phyloP scores from a whole-genome alignment of 2,888 invertebrate genomes.

The Ganaspis brasiliensis region DNA sequence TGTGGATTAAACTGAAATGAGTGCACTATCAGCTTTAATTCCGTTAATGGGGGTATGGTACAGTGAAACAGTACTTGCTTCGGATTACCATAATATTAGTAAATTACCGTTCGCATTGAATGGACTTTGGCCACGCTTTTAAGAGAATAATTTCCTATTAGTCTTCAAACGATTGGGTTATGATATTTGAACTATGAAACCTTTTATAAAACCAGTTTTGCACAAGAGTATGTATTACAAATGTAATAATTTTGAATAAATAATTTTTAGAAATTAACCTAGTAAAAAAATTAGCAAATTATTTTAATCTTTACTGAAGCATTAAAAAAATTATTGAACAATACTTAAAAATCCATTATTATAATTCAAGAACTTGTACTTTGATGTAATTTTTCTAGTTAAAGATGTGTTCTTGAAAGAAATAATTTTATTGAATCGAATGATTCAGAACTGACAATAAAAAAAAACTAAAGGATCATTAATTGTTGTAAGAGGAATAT shows the following conservation, averaged over 20 bases:
- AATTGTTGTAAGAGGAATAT: too few relatives aligned
- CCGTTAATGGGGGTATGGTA: conserved; percentile 1
- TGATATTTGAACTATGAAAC: conserved; percentile 36
- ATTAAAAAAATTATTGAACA: too few relatives aligned
- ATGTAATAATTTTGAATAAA: background rate
- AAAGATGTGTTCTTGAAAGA: too few relatives aligned
- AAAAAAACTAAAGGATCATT: too few relatives aligned
- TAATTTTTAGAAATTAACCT: too few relatives aligned
- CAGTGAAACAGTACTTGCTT: conserved; percentile 22
- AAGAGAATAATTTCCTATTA: conserved; percentile 23
- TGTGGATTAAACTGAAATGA: conserved; percentile 7
- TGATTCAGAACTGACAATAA: too few relatives aligned
- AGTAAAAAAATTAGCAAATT: too few relatives aligned
- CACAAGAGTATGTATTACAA: background rate
- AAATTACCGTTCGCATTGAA: conserved; percentile 26
- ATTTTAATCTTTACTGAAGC: too few relatives aligned
- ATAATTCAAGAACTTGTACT: too few relatives aligned
- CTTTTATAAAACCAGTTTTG: conserved; percentile 21
- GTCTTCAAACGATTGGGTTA: conserved; percentile 11
- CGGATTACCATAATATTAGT: conserved; percentile 37
- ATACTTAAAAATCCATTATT: too few relatives aligned
- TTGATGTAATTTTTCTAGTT: too few relatives aligned
- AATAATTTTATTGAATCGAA: too few relatives aligned
- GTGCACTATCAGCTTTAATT: conserved; percentile 24
- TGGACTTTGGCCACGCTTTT: conserved; percentile 31